phyloP scores from a whole-genome alignment of 2,888 invertebrate genomes.

The Andrena haemorrhoa region DNA sequence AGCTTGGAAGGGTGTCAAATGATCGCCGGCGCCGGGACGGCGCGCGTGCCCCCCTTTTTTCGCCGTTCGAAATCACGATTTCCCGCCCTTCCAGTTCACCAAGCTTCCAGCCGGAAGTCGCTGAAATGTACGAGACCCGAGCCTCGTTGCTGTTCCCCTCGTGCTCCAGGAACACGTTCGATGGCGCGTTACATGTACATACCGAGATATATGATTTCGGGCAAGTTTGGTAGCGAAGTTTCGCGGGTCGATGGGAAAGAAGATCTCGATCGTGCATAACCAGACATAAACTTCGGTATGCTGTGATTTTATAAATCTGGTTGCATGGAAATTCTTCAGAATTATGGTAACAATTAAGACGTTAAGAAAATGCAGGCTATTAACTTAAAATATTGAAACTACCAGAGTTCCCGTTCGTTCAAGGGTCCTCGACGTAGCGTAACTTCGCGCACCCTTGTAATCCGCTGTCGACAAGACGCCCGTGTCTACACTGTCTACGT shows the following conservation, averaged over 20 bases:
- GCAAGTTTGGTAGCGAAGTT: neutral
- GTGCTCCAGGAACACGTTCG: neutral
- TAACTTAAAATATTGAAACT: no score
- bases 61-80: slow-evolving; percentile 11
- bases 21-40: slow-evolving; percentile 72
- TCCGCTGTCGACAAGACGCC: neutral
- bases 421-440: neutral
- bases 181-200: neutral
- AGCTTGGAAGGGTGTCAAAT: slow-evolving; percentile 78
- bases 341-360: no score
- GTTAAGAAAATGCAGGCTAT: no score
- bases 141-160: no score
- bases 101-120: slow-evolving; percentile 7
- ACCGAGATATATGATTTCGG: neutral
- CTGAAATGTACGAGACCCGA: neutral
- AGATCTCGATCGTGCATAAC: no score
- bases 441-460: neutral
- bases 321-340: no score
- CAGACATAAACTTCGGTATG: no score
- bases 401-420: no score
- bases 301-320: no score
- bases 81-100: slow-evolving; percentile 22
- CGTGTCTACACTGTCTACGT: neutral
- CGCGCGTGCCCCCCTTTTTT: slow-evolving; percentile 34
- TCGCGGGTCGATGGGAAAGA: no score